Base-by-base conservation (phyloP, 2,888 invertebrate genomes). In the Sesia apiformis region DNA sequence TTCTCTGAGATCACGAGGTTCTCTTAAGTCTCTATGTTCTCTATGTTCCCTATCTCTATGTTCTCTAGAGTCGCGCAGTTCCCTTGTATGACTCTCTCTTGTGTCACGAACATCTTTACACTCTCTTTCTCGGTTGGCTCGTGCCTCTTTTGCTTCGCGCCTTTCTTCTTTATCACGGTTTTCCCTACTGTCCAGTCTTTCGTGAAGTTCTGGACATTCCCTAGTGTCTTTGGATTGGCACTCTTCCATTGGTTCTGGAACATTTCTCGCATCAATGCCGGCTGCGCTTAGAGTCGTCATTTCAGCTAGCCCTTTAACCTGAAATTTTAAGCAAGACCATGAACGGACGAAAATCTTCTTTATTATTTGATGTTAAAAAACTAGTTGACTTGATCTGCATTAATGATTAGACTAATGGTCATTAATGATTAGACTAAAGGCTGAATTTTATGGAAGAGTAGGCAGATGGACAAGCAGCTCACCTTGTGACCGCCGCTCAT, bases 261-360 rank as follows among this genome's bases (percentile, higher is more conserved):
- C 86, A 73, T 76, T 86, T 74, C 82, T 82, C 65, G 78, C 76
- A 66, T 82, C 87, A 68, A 92, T 90, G 74, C 92, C 84, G 67
- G 92, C 92, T 67, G 92, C 91, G 75, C 93, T 94, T 81, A 95
- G 90, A 81, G 95, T 95, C 78, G 96, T 96, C 95, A 97, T 96
- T 90, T 97, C 97, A 87, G 96, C 96, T 78, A 97, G 91, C 76
- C 97, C 97, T 90, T 97, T 96, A 60, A 97, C 92, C 92, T 92
- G 67, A 51, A 78, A 76, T 55, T 23, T 23, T 23, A 23, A 23
- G 23, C 23, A 23, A 23, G 23, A 23, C 23, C 23, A 23, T 23
- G 23, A 23, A 23, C 23, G 1, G 23, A 23, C 23, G 23, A 23
- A 23, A 23, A 23, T 23, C 23, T 23, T 23, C 23, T 23, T 23